A percentile compares a stretch with the other conserved stretches of the same genome.
Evolutionary conservation across 2,888 invertebrate species (phyloP).

Genomic region (Lasiommata megera): DNA sequence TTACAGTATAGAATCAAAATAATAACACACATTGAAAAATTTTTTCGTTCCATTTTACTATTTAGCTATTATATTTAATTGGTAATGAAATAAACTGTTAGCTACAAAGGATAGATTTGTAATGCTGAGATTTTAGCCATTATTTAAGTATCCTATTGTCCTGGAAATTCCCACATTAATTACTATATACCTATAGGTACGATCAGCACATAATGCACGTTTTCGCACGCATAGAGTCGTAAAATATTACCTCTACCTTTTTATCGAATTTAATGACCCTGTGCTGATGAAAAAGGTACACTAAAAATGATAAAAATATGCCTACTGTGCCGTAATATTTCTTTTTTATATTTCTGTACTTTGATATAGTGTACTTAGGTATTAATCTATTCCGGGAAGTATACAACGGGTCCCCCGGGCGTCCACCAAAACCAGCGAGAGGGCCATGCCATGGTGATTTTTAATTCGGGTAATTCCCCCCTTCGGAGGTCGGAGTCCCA

Average conservation of each 20-base stretch:
- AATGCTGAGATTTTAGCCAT: slow-evolving; percentile 10
- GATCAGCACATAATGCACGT: slow-evolving; percentile 1
- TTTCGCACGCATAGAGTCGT: neutral
- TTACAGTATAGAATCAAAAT: slow-evolving; percentile 38
- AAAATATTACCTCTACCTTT: neutral
- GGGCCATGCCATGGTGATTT: no score
- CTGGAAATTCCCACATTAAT: slow-evolving; percentile 7
- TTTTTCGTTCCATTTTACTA: slow-evolving; percentile 28
- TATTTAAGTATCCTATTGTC: slow-evolving; percentile 13
- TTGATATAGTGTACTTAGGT: no score
- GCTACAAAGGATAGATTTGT: slow-evolving; percentile 5
- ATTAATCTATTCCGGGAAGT: no score
- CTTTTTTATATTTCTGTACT: no score
- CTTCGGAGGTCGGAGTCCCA: no score
- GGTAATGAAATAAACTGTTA: slow-evolving; percentile 4
- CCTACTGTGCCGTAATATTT: no score
- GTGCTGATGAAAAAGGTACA: no score
- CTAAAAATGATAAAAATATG: no score
- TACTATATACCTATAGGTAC: neutral
- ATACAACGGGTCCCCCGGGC: no score
- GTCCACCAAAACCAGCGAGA: no score
- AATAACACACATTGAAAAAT: slow-evolving; percentile 29
- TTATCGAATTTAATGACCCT: neutral
- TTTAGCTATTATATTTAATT: neutral
- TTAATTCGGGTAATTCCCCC: no score